Percentiles rank a stretch among this genome's conserved stretches.
Evolutionary conservation across 2,113 vertebrate species (phyloP).

Genomic region (Machaerirhynchus nigripectus): DNA sequence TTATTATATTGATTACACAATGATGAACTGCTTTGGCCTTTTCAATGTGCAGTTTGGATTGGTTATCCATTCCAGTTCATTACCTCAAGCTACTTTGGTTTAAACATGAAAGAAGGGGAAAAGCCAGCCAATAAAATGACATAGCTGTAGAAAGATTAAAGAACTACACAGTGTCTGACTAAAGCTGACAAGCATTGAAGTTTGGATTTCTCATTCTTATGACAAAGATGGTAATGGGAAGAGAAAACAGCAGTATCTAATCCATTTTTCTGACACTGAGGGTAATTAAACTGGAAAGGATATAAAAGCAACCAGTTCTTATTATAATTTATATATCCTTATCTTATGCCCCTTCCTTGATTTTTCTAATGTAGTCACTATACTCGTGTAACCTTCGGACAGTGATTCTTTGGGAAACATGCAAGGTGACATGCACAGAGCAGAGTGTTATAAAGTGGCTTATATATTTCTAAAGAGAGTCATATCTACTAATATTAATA

Average conservation of each 20-base stretch:
- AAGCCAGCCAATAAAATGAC: conserved; percentile 40
- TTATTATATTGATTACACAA: conserved; percentile 34
- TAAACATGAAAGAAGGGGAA: background rate
- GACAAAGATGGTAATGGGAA: conserved; percentile 48
- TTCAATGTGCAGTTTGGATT: conserved; percentile 20
- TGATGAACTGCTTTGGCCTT: conserved; percentile 49
- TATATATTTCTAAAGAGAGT: background rate
- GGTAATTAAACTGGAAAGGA: conserved; percentile 45
- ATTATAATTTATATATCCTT: conserved; percentile 33
- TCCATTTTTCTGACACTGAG: conserved; percentile 43
- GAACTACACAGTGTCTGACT: background rate
- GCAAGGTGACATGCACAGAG: background rate
- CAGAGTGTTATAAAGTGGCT: background rate
- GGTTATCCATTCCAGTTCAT: conserved; percentile 28
- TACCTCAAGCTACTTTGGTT: background rate
- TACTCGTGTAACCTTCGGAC: background rate
- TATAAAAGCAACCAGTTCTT: conserved; percentile 34
- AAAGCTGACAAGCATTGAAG: conserved; percentile 32
- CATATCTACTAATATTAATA: background rate
- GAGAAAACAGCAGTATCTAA: conserved; percentile 48
- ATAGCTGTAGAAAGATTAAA: conserved; percentile 26
- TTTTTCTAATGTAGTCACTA: background rate
- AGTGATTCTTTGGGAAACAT: background rate
- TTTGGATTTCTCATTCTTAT: conserved; percentile 29
- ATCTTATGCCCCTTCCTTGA: background rate